Percentiles rank a stretch among this genome's conserved stretches.
Conservation (phyloP, 2,797 vertebrate genomes). For the Enteromius fasciolatus region DNA sequence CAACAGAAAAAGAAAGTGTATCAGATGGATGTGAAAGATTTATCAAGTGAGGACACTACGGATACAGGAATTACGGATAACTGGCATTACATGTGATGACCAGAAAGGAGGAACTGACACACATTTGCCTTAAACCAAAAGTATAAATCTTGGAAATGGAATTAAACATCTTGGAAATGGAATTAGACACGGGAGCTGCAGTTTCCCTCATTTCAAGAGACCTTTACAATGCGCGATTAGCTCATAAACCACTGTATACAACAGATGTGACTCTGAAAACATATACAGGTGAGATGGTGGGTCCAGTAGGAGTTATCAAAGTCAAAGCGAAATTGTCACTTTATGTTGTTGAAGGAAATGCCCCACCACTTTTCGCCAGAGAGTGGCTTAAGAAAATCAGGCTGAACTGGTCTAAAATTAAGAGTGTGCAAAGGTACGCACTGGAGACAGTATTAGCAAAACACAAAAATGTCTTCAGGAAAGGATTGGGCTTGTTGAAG, state of each 20-base stretch:
- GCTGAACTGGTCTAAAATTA: not conserved
- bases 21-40: constrained; percentile 16
- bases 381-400: constrained; percentile 1
- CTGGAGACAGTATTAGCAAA: not conserved
- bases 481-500: constrained; percentile 11
- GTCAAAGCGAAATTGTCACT: constrained; percentile 20
- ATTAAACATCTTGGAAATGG: constrained; percentile 9
- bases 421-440: not conserved
- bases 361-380: constrained; percentile 28
- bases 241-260: not conserved
- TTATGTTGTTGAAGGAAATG: constrained; percentile 28
- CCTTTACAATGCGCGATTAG: not conserved
- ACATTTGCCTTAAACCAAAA: constrained; percentile 27
- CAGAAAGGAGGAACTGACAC: not conserved
- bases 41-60: not conserved
- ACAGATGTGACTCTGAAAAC: constrained; percentile 27
- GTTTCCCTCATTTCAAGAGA: constrained; percentile 7
- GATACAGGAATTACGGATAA: not conserved
- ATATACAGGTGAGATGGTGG: constrained; percentile 19
- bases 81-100: constrained; percentile 17
- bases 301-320: constrained; percentile 23
- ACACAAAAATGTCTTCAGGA: not conserved
- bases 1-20: constrained; percentile 11
- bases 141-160: not conserved
- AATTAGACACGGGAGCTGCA: constrained; percentile 28